Evolutionary conservation across 1,140 invertebrate genomes (phyloP).

Genomic region (Danaus plexippus): DNA sequence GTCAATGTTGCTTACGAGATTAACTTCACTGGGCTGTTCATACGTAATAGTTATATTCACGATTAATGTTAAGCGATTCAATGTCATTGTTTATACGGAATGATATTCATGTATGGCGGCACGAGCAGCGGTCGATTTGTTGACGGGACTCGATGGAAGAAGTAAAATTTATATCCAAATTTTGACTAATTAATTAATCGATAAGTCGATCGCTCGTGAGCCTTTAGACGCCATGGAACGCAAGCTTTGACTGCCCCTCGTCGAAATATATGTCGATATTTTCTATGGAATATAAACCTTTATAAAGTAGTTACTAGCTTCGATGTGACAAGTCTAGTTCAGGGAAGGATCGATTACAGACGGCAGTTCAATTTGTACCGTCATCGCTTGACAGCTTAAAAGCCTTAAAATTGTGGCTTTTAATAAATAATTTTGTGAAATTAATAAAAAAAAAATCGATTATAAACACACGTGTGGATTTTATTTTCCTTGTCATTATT

Average conservation of each 20-base stretch:
- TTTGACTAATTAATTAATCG: constrained; percentile 2
- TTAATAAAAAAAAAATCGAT: constrained; percentile 64
- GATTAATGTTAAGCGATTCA: constrained; percentile 46
- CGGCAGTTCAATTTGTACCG: constrained; percentile 41
- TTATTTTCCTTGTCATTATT: constrained; percentile 3
- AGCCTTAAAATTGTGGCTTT: constrained; percentile 70
- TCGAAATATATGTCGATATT: constrained; percentile 55
- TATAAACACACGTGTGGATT: constrained; percentile 43
- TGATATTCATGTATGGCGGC: constrained; percentile 35
- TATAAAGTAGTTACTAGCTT: constrained; percentile 63
- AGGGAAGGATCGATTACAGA: constrained; percentile 34
- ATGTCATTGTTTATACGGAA: constrained; percentile 52
- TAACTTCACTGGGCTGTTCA: constrained; percentile 57
- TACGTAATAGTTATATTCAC: constrained; percentile 68
- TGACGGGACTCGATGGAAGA: background rate
- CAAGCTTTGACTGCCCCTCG: constrained; percentile 60
- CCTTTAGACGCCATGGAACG: constrained; percentile 38
- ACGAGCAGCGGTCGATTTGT: constrained; percentile 9
- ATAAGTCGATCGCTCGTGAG: constrained; percentile 15
- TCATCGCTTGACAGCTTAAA: constrained; percentile 68
- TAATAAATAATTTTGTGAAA: constrained; percentile 71
- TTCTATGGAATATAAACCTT: constrained; percentile 63
- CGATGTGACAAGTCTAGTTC: constrained; percentile 52
- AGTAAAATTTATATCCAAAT: constrained; percentile 1
- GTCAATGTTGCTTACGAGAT: constrained; percentile 59